Evolutionary conservation across 2,888 invertebrate genomes (phyloP), one percentile per base, ranked within the genome.

Genomic region (Autographa pulchrina): DNA sequence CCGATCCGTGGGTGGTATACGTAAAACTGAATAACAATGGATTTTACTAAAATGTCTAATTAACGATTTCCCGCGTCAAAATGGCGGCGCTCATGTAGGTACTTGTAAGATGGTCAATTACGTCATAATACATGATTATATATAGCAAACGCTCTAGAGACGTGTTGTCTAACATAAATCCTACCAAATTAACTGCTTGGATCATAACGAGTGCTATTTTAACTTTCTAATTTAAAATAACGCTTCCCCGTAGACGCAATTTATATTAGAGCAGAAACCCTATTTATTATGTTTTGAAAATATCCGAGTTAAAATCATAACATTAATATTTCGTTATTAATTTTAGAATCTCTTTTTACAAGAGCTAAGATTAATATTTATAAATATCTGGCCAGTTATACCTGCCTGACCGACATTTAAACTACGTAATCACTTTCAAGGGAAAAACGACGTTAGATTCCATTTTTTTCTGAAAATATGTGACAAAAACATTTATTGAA

Each of bases 21-120:
- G 56, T 59, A 38, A 70, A 72, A 74, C 65, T 75, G 64, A 73
- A 76, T 66, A 77, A 81, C 77, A 80, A 81, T 78, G 60, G 73
- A 64, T 68, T 69, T 69, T 54, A 56, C 76, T 75, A 83, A 81
- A 81, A 77, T 63, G 62, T 64, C 81, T 85, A 86, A 88, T 86
- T 84, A 82, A 59, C 83, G 72, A 77, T 86, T 83, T 86, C 83
- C 85, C 80, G 70, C 61, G 60, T 56, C 69, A 75, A 76, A 77
- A 78, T 65, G 65, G 61, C 52, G 52, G 59, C 68, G 70, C 52
- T 65, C 58, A 56, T 18, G 18, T 59, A 58, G 14, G 25, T 59
- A 38, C 48, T 70, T 78, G 70, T 80, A 77, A 71, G 31, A 63
- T 78, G 68, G 78, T 79, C 74, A 74, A 78, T 83, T 68, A 72